Base-by-base conservation (phyloP, 2,113 vertebrate genomes). In the Sphaerodactylus townsendi region DNA sequence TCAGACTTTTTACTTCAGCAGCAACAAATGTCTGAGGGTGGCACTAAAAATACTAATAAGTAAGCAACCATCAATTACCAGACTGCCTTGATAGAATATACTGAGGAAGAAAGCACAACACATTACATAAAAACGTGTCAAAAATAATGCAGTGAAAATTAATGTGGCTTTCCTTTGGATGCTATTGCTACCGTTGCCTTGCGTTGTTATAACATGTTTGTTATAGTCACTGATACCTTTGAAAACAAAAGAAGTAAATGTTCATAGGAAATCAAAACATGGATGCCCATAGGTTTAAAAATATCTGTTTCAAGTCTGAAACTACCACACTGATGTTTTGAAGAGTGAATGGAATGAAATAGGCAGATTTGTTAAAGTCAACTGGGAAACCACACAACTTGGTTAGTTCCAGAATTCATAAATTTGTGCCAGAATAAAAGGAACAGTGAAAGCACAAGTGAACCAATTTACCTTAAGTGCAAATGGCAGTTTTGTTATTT, bases 401-500 rank as follows among this genome's bases (percentile, higher is more conserved):
- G 91, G 92, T 94, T 91, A 94, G 93, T 92, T 95, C 91, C 88
- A 86, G 93, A 94, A 94, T 95, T 96, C 96, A 95, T 95, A 96
- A 94, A 96, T 96, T 95, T 92, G 86, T 95, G 95, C 95, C 94
- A 95, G 91, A 94, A 94, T 89, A 90, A 93, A 94, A 94, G 92
- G 89, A 94, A 92, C 88, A 0, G 9, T 64, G 89, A 94, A 95
- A 94, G 92, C 92, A 90, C 87, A 90, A 90, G 93, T 95, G 95
- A 97, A 96, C 92, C 95, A 95, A 96, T 96, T 95, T 96, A 94
- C 83, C 93, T 91, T 96, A 96, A 97, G 96, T 95, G 94, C 94
- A 95, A 96, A 97, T 95, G 96, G 96, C 97, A 97, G 95, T 93
- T 96, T 94, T 95, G 96, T 96, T 97, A 97, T 97, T 97, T 94